Evolutionary conservation across 2,888 invertebrate genomes (phyloP), one percentile per base, ranked within the genome.

Genomic region (Athrips mouffetella): DNA sequence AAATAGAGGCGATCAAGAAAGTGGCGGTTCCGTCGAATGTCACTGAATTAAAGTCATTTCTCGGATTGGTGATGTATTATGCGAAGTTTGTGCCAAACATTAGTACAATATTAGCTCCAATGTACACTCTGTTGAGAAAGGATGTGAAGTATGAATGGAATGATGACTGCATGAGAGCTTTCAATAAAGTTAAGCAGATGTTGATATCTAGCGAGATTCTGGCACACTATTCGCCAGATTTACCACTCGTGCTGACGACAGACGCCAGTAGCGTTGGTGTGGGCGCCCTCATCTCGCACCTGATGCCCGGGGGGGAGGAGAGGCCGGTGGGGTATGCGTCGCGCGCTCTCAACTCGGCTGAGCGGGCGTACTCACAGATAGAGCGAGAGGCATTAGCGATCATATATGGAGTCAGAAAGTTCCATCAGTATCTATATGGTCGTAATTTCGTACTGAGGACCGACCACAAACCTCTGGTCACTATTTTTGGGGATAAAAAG

Each of bases 51-150:
- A 21, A 57, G 0, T 30, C 60, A 0, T 65, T 61, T 31, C 39
- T 62, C 8, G 60, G 59, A 0, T 13, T 57, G 18, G 37, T 51
- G 0, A 61, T 60, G 58, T 62, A 58, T 13, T 62, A 59, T 42
- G 52, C 45, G 0, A 61, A 54, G 11, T 61, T 59, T 21, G 16
- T 60, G 1, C 20, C 13, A 18, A 55, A 60, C 13, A 45, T 53
- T 5, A 57, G 52, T 40, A 51, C 50, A 0, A 25, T 52, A 0
- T 30, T 57, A 3, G 15, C 48, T 2, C 55, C 53, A 1, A 7
- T 55, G 3, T 57, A 57, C 15, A 21, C 21, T 2, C 20, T 57
- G 6, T 23, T 57, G 4, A 41, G 40, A 23, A 49, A 47, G 47
- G 37, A 44, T 16, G 47, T 46, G 3, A 40, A 33, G 8, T 54